A percentile compares a stretch with the other conserved stretches of the same genome.
These are phyloP conservation scores for Melanostoma scalare DNA, from an alignment of 2,888 invertebrate genomes.

Conservation along the genomic window DNA sequence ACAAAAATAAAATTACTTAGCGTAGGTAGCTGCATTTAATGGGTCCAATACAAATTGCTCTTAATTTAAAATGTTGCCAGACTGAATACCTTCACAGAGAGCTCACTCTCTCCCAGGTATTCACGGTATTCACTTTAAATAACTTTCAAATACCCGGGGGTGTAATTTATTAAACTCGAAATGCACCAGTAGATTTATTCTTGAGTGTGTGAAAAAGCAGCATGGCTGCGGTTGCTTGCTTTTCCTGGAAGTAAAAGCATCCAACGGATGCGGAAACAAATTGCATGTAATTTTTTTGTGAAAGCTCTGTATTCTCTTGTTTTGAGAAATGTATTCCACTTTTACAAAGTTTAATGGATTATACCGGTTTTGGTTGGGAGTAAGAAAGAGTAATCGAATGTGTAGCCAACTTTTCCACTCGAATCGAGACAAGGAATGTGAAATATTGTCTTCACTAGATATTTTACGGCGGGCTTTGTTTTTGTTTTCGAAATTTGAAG, in stretches of 20 bases:
- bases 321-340: slow-evolving; percentile 73
- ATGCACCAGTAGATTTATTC: slow-evolving; percentile 67
- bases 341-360: slow-evolving; percentile 72
- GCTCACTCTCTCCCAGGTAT: slow-evolving; percentile 47
- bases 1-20: slow-evolving; percentile 12
- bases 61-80: slow-evolving; percentile 60
- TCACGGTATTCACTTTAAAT: slow-evolving; percentile 73
- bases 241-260: slow-evolving; percentile 63
- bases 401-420: slow-evolving; percentile 68
- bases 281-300: slow-evolving; percentile 72
- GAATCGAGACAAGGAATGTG: slow-evolving; percentile 55
- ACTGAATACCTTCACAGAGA: slow-evolving; percentile 48
- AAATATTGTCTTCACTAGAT: slow-evolving; percentile 63
- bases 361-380: slow-evolving; percentile 67
- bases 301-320: slow-evolving; percentile 64
- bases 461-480: slow-evolving; percentile 33
- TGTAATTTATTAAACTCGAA: slow-evolving; percentile 72
- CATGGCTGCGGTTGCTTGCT: slow-evolving; percentile 66
- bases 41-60: slow-evolving; percentile 66
- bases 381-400: slow-evolving; percentile 70
- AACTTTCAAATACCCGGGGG: slow-evolving; percentile 69
- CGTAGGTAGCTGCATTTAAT: slow-evolving; percentile 39
- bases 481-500: slow-evolving; percentile 2
- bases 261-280: slow-evolving; percentile 69
- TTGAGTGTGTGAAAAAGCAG: slow-evolving; percentile 66